These are phyloP conservation scores for Macrosteles quadrilineatus DNA, from an alignment of 1,140 invertebrate species.

Conservation along the genomic window DNA sequence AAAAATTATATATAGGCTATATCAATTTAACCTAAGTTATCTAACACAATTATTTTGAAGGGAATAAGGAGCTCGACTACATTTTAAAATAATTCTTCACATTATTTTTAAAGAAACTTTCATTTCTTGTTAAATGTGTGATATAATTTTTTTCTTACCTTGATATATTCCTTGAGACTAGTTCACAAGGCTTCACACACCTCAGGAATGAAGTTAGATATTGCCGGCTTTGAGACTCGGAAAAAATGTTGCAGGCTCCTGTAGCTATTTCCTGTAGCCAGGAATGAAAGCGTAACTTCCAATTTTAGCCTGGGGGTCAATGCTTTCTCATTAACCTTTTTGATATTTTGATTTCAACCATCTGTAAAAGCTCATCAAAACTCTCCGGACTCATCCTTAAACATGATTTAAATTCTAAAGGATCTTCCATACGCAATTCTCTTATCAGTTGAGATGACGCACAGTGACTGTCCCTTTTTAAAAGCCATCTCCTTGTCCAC, in stretches of 20 bases:
- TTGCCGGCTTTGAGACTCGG: background rate
- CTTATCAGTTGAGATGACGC: background rate
- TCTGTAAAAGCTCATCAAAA: background rate
- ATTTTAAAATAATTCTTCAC: no score
- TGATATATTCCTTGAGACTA: background rate
- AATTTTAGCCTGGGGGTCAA: conserved; percentile 6
- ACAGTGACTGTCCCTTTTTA: background rate
- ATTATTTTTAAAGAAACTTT: no score
- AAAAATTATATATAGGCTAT: no score
- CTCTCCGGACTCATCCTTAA: background rate
- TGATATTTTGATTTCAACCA: background rate
- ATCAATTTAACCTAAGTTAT: no score
- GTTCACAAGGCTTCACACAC: background rate
- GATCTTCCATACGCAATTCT: background rate
- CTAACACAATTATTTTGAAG: no score
- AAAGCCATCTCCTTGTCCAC: no score
- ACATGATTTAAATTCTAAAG: background rate
- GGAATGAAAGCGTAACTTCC: conserved; percentile 6
- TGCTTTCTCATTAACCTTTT: background rate
- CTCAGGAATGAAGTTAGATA: conserved; percentile 1
- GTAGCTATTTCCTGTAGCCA: conserved; percentile 22
- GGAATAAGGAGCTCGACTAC: no score
- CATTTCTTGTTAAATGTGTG: no score
- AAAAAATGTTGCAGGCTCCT: conserved; percentile 14
- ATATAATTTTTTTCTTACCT: no score